A percentile compares a stretch with the other conserved stretches of the same genome.
These are phyloP conservation scores for Chironomus tentans DNA, from an alignment of 2,888 invertebrate genomes.

Conservation along the genomic window DNA sequence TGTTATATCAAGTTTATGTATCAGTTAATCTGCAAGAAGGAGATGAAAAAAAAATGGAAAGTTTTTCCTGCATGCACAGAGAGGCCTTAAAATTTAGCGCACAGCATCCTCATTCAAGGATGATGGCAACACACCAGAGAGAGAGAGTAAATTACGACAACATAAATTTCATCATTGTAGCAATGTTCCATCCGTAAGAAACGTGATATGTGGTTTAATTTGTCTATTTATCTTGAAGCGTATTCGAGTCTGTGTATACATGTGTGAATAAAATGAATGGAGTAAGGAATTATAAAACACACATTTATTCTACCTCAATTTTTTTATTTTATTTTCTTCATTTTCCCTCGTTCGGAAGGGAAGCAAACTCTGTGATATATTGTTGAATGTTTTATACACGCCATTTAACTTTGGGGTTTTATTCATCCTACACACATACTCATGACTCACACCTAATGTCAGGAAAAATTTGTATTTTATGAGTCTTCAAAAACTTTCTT, in stretches of 20 bases:
- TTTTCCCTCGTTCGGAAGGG: too few species aligned
- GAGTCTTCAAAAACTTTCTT: too few species aligned
- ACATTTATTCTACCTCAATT: too few species aligned
- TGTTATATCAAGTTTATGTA: not conserved
- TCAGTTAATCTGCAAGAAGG: not conserved
- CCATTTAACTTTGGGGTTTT: not conserved
- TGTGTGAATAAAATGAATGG: not conserved
- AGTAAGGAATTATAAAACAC: not conserved
- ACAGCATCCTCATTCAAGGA: too few species aligned
- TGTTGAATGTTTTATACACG: not conserved
- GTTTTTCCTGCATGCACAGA: too few species aligned
- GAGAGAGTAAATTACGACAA: not conserved
- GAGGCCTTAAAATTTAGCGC: too few species aligned
- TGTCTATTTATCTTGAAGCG: slow-evolving; percentile 4
- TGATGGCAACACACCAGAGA: too few species aligned
- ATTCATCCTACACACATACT: too few species aligned
- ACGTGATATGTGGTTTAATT: slow-evolving; percentile 14
- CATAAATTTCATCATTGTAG: not conserved
- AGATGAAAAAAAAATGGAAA: not conserved
- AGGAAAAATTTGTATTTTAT: too few species aligned
- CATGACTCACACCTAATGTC: too few species aligned
- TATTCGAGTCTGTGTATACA: too few species aligned
- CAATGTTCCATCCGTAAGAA: not conserved
- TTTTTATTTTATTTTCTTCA: too few species aligned
- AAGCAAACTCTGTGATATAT: not conserved